A percentile compares a stretch with the other conserved stretches of the same genome.
phyloP scores from a whole-genome alignment of 2,888 invertebrate genomes.

The Balanococcus diminutus region DNA sequence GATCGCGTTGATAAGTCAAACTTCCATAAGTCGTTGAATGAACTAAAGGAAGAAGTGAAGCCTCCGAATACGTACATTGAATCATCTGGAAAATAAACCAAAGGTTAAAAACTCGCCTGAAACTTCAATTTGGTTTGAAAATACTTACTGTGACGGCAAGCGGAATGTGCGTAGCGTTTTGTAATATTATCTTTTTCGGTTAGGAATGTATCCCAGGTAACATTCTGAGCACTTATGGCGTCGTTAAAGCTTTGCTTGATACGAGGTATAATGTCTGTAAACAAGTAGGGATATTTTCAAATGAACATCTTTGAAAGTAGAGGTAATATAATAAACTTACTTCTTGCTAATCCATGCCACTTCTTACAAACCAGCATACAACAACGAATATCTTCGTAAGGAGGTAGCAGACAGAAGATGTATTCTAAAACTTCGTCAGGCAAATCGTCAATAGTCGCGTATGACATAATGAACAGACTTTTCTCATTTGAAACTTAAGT shows the following conservation, averaged over 20 bases:
- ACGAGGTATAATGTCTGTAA: slow-evolving; percentile 41
- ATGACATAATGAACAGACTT: slow-evolving; percentile 61
- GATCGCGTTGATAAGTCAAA: slow-evolving; percentile 84
- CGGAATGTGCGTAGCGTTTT: slow-evolving; percentile 90
- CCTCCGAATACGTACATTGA: slow-evolving; percentile 96
- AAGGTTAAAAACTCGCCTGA: not conserved
- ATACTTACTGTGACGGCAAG: slow-evolving; percentile 71
- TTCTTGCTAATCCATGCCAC: slow-evolving; percentile 83
- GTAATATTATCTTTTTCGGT: slow-evolving; percentile 78
- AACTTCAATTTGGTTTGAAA: not conserved
- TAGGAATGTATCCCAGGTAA: slow-evolving; percentile 2
- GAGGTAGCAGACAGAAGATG: slow-evolving; percentile 85
- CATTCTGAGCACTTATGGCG: slow-evolving; percentile 42
- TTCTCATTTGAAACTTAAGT: not conserved
- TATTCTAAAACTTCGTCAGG: slow-evolving; percentile 94
- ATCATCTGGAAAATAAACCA: slow-evolving; percentile 65
- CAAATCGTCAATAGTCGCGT: slow-evolving; percentile 70
- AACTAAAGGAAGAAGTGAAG: slow-evolving; percentile 90
- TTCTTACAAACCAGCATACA: slow-evolving; percentile 85
- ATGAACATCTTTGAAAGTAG: not conserved
- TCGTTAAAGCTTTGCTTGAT: slow-evolving; percentile 40
- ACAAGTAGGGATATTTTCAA: not conserved
- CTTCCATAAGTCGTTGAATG: slow-evolving; percentile 96
- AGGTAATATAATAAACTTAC: slow-evolving; percentile 67
- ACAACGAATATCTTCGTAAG: slow-evolving; percentile 86